Base-by-base conservation (phyloP, 30 jellyfish, hydroid and myxozoan genomes). In the Mastigias papua region DNA sequence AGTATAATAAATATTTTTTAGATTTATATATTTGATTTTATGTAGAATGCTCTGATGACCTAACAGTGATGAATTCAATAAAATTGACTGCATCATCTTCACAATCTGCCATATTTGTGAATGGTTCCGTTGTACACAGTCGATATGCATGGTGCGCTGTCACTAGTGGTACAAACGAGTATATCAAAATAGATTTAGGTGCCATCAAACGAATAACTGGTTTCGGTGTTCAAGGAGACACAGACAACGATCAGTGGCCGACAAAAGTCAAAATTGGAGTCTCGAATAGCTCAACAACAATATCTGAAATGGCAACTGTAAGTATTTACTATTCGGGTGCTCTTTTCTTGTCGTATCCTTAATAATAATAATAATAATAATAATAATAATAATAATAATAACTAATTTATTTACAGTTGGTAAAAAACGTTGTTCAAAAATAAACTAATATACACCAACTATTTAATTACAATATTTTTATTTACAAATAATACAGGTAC, bases 11-110 rank as follows among this genome's bases (percentile, higher is more conserved):
- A n/a, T n/a, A n/a, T n/a, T n/a, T n/a, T n/a, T n/a, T n/a, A n/a
- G 54, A 0, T 8, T 42, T 42, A 42, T 42, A 42, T 4, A 54
- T 54, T 54, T 6, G 5, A 19, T 71, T n/a, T n/a, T n/a, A n/a
- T 71, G n/a, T 70, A 86, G 95, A 67, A 17, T 86, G 95, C 37
- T 28, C 84, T 48, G 86, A 37, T 46, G 95, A 86, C 34, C 29
- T 86, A 9, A 86, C 90, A 1, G 30, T 23, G n/a, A 26, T 69
- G 17, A 9, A 25, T 16, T 80, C 70, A 21, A 10, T 78, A 26
- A 23, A 49, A 71, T 26, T 86, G 23, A 74, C 63, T 30, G 85
- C 90, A 5, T 86, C 95, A 64, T 86, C 95, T 26, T 34, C 76
- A 30, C 22, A 35, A 27, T 2, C 30, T 19, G 78, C 81, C 0